A percentile compares a stretch with the other conserved stretches of the same genome.
Evolutionary conservation across 2,888 invertebrate genomes (phyloP).

Genomic region (Strigamia maritima): DNA sequence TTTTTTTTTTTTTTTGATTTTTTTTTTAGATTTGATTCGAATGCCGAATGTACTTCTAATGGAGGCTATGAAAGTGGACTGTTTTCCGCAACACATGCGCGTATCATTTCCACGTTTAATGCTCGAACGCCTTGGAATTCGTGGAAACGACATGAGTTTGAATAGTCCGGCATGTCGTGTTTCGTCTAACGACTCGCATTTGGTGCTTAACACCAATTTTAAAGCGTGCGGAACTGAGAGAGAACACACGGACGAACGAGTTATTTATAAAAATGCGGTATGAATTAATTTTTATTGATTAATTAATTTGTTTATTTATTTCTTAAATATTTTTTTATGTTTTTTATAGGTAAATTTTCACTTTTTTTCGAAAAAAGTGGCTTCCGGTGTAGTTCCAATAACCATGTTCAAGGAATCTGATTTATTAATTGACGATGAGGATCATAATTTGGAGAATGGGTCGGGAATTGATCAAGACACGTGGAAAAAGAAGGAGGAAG

Average conservation of each 20-base stretch:
- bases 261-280: constrained; percentile 49
- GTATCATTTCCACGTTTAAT: constrained; percentile 45
- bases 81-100: constrained; percentile 44
- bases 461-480: constrained; percentile 19
- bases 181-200: constrained; percentile 49
- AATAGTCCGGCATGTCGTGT: constrained; percentile 45
- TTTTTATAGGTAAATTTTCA: constrained; percentile 36
- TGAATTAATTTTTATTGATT: constrained; percentile 40
- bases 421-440: constrained; percentile 42
- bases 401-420: constrained; percentile 6
- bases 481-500: constrained; percentile 34
- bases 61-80: constrained; percentile 45
- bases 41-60: constrained; percentile 46
- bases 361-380: constrained; percentile 18
- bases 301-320: neutral
- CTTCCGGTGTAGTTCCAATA: neutral
- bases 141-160: constrained; percentile 44
- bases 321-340: neutral
- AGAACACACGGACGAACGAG: constrained; percentile 45
- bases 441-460: constrained; percentile 40
- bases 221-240: constrained; percentile 48
- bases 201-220: constrained; percentile 47
- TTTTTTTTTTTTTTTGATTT: constrained; percentile 1
- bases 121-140: constrained; percentile 46
- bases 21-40: constrained; percentile 46